Evolutionary conservation across 2,888 invertebrate genomes (phyloP), one percentile per base, ranked within the genome.

Genomic region (Monoplex corrugatus): DNA sequence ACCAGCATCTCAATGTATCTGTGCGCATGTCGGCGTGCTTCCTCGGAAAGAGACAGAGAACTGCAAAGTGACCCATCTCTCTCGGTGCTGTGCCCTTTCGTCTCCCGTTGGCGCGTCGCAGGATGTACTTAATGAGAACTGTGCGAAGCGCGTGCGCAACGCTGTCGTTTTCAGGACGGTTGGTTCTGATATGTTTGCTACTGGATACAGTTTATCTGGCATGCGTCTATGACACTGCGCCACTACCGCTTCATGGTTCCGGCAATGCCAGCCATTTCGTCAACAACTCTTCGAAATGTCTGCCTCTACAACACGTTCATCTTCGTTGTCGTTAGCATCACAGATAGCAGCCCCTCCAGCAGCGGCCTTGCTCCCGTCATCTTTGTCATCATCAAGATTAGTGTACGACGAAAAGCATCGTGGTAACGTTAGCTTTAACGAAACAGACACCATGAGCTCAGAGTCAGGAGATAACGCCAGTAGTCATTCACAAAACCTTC

Each of bases 1-100:
- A 57, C 84, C 57, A 5, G 32, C n/a, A 6, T 57, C 35, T 84
- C 84, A 16, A 84, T 84, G 84, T 32, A 57, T 84, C 84, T 84
- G 50, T 84, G 84, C 38, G 57, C 57, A 19, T 84, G 45, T 8
- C 50, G 0, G 23, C 44, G 45, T 35, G 57, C 38, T 10, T 57
- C 35, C 50, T 35, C 23, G 50, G 23, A 38, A 19, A 35, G 45
- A 13, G 28, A 16, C 35, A 23, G 78, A 32, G 78, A 40, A 80
- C 5, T 28, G 6, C 40, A 43, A 35, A 40, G 43, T 23, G 80
- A 28, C 16, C 28, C 43, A 23, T 80, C 43, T 28, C 68, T 0
- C 1, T 28, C 5, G 40, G 23, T n/a, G 1, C 83, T 13, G 13
- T 85, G 32, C 63, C 35, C 16, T 32, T 19, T 19, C 40, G 16